phyloP scores from a whole-genome alignment of 2,797 vertebrate species.

The Rachycentron canadum region DNA sequence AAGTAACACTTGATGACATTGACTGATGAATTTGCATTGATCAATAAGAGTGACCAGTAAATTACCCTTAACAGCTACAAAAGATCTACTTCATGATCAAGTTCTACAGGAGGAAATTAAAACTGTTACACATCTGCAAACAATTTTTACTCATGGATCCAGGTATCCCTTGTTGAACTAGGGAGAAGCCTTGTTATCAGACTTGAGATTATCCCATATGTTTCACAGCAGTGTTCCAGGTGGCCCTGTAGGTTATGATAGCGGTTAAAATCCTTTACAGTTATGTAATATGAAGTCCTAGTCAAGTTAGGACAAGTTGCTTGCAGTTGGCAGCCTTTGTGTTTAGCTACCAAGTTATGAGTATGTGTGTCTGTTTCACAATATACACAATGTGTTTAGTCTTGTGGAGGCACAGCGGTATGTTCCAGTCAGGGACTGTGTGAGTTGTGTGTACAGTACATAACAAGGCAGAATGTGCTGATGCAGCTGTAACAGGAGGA shows the following conservation, averaged over 20 bases:
- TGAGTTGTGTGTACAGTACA: slow-evolving; percentile 38
- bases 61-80: not conserved
- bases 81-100: slow-evolving; percentile 22
- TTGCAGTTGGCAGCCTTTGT: not conserved
- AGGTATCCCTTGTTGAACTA: slow-evolving; percentile 4
- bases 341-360: not conserved
- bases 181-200: slow-evolving; percentile 17
- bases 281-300: slow-evolving; percentile 6
- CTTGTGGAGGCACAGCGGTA: slow-evolving; percentile 28
- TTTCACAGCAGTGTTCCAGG: not conserved
- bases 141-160: slow-evolving; percentile 28
- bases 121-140: slow-evolving; percentile 43
- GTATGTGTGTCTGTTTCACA: not conserved
- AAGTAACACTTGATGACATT: not conserved
- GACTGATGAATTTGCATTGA: not conserved
- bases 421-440: slow-evolving; percentile 22
- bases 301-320: slow-evolving; percentile 42
- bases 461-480: slow-evolving; percentile 76
- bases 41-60: not conserved
- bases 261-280: not conserved
- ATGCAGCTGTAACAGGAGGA: slow-evolving; percentile 54
- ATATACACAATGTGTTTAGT: slow-evolving; percentile 21
- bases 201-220: not conserved
- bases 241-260: not conserved
- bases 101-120: slow-evolving; percentile 59